A percentile compares a stretch with the other conserved stretches of the same genome.
These are phyloP conservation scores for Acridotheres tristis DNA, from an alignment of 2,797 vertebrate species.

Conservation along the genomic window DNA sequence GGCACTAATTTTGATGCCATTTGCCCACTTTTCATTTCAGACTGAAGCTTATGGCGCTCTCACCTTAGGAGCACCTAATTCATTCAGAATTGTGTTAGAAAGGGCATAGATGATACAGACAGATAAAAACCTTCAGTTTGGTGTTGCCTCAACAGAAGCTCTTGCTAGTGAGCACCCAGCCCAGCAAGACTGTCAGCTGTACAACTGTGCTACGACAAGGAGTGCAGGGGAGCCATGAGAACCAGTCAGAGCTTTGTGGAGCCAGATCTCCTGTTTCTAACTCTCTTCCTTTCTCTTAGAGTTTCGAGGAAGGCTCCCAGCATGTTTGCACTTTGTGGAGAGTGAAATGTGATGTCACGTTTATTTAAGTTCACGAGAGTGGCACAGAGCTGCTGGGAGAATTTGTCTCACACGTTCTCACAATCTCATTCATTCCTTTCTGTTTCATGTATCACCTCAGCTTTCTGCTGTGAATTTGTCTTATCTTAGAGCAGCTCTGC, in stretches of 20 bases:
- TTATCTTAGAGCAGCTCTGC: background rate
- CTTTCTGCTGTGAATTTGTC: background rate
- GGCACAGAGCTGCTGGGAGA: background rate
- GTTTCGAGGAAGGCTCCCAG: background rate
- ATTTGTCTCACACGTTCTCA: background rate
- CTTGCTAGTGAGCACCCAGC: background rate
- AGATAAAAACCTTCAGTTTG: background rate
- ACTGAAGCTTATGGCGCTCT: background rate
- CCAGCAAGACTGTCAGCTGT: too few species aligned
- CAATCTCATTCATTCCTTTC: background rate
- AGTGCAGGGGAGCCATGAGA: background rate
- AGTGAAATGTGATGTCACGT: accelerated
- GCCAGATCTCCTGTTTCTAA: background rate
- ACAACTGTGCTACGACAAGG: accelerated
- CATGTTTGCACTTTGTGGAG: background rate
- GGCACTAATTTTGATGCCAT: background rate
- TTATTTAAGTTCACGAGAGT: background rate
- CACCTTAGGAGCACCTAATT: background rate
- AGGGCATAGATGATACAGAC: background rate
- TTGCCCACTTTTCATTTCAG: background rate
- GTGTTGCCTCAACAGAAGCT: background rate
- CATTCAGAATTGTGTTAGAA: background rate
- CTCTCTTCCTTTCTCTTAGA: background rate
- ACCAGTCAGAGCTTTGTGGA: background rate
- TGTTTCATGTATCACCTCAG: background rate